Evolutionary conservation across 2,888 invertebrate genomes (phyloP).

Genomic region (Drymonia ruficornis): DNA sequence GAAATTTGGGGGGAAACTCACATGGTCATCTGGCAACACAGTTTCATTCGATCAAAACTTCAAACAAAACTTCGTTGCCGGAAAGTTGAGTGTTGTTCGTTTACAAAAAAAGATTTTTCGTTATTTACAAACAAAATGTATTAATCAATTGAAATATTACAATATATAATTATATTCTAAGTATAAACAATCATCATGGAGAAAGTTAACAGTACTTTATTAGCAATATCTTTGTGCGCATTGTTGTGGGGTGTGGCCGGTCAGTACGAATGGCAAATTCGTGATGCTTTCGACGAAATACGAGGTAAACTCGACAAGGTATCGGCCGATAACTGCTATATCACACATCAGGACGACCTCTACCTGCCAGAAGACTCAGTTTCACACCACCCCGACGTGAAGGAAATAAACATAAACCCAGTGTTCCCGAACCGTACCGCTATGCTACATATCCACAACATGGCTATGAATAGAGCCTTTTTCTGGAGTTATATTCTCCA

Average conservation of each 20-base stretch:
- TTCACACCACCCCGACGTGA: conserved; percentile 96
- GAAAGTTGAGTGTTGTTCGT: conserved; percentile 6
- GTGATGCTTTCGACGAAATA: conserved; percentile 96
- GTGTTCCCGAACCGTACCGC: conserved; percentile 97
- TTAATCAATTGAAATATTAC: conserved; percentile 16
- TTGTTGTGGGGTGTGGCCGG: conserved; percentile 88
- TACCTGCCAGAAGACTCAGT: conserved; percentile 93
- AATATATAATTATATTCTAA: conserved; percentile 1
- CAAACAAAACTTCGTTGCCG: no score
- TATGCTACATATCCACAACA: conserved; percentile 96
- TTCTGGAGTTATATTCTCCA: conserved; percentile 98
- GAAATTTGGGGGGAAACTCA: no score
- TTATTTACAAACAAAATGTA: conserved; percentile 17
- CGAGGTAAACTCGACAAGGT: conserved; percentile 93
- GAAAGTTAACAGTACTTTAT: conserved; percentile 57
- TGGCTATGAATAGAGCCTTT: conserved; percentile 98
- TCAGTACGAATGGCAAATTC: conserved; percentile 96
- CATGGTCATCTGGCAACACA: no score
- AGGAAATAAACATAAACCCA: conserved; percentile 97
- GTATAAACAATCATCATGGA: conserved; percentile 50
- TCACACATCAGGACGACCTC: conserved; percentile 93
- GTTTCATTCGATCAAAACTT: no score
- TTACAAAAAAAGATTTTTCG: not conserved
- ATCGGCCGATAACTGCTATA: conserved; percentile 94
- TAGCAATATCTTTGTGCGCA: conserved; percentile 67